Evolutionary conservation across 35 echinoderm and acorn worm species (phyloP).

Genomic region (Acanthaster planci): DNA sequence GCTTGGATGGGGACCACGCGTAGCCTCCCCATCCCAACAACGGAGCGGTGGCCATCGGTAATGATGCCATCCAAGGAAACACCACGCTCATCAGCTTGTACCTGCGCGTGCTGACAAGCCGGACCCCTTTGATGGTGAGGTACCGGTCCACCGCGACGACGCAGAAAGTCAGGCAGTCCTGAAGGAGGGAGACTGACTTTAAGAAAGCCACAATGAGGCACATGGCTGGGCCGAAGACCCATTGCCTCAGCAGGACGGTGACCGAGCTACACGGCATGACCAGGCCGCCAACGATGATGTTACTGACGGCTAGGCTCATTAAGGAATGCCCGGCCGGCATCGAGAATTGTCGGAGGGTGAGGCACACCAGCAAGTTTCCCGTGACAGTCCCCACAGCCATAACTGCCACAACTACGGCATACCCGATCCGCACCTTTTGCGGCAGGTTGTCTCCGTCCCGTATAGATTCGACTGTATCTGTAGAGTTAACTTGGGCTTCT

Average conservation of each 20-base stretch:
- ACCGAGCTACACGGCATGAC: background rate
- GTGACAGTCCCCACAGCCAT: background rate
- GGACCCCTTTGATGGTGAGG: background rate
- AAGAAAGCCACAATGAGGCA: background rate
- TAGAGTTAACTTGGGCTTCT: no score
- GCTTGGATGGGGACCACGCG: background rate
- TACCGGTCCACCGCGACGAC: background rate
- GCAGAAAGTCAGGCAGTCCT: background rate
- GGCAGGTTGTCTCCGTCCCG: background rate
- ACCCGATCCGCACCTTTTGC: background rate
- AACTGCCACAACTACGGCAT: background rate
- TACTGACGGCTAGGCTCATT: background rate
- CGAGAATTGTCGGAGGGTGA: background rate
- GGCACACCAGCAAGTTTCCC: background rate
- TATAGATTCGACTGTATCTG: no score
- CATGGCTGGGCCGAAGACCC: conserved; percentile 4
- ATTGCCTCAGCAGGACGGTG: background rate
- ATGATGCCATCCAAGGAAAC: background rate
- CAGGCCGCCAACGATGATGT: background rate
- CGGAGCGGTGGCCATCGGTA: background rate
- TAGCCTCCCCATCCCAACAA: background rate
- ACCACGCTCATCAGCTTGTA: background rate
- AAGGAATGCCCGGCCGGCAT: background rate
- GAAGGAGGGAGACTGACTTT: background rate
- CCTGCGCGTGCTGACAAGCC: background rate